phyloP scores from a whole-genome alignment of 1,140 invertebrate species.

The Meloidogyne floridensis region DNA sequence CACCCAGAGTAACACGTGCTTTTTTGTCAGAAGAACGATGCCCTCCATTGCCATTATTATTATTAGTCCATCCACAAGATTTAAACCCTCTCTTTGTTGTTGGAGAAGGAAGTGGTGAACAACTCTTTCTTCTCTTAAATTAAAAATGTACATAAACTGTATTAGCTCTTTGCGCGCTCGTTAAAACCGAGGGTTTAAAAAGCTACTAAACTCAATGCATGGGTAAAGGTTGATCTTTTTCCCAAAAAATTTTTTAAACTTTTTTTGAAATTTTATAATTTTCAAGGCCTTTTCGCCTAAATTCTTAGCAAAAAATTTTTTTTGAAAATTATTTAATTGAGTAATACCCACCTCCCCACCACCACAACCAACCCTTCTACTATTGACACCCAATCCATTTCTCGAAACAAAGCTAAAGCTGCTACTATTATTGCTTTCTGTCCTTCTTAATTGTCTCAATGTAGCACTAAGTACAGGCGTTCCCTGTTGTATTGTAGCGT shows the following conservation, averaged over 20 bases:
- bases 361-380: not conserved
- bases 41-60: not conserved
- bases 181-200: too few species aligned
- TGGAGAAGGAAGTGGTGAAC: not conserved
- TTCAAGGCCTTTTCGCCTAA: too few species aligned
- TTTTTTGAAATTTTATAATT: too few species aligned
- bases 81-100: not conserved
- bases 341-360: not conserved
- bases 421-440: slow-evolving; percentile 1
- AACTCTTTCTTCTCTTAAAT: slow-evolving; percentile 1
- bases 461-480: slow-evolving; percentile 23
- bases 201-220: too few species aligned
- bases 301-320: too few species aligned
- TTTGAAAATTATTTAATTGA: not conserved
- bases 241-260: too few species aligned
- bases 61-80: not conserved
- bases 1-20: slow-evolving; percentile 18
- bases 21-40: slow-evolving; percentile 23
- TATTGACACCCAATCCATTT: not conserved
- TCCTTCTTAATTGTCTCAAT: slow-evolving; percentile 13
- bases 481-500: slow-evolving; percentile 27
- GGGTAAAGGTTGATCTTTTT: too few species aligned
- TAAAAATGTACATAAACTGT: too few species aligned
- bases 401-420: not conserved
- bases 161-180: too few species aligned